These are phyloP conservation scores for Chrysopilus asiliformis DNA, from an alignment of 2,888 invertebrate genomes.

Conservation along the genomic window DNA sequence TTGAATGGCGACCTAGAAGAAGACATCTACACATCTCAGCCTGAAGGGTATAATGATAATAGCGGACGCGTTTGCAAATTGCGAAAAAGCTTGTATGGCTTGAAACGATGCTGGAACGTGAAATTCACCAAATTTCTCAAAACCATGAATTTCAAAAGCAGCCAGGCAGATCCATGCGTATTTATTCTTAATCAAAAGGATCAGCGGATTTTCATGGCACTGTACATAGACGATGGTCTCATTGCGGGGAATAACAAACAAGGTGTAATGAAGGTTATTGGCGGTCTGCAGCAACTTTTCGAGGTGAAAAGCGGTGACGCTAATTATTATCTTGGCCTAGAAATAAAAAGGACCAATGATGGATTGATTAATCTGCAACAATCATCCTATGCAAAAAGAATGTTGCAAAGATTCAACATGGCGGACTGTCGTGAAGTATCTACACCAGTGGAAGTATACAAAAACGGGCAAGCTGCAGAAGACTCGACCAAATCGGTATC, in stretches of 20 bases:
- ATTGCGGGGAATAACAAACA: conserved; percentile 1
- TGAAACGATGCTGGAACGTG: conserved; percentile 18
- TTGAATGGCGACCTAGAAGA: too few relatives aligned
- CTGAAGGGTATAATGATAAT: too few relatives aligned
- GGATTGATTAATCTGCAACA: conserved; percentile 1
- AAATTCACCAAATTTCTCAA: conserved; percentile 16
- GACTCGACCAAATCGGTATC: neutral
- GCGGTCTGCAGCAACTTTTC: conserved; percentile 1
- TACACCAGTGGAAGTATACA: conserved; percentile 2
- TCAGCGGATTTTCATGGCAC: conserved; percentile 6
- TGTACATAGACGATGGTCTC: conserved; percentile 6
- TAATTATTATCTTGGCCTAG: too few relatives aligned
- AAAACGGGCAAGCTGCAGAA: neutral
- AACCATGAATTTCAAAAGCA: conserved; percentile 16
- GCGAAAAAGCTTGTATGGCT: conserved; percentile 17
- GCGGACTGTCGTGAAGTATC: conserved; percentile 1
- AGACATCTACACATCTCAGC: too few relatives aligned
- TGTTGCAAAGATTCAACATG: conserved; percentile 5
- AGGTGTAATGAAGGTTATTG: neutral
- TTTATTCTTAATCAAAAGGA: conserved; percentile 15
- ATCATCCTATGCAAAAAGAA: conserved; percentile 1
- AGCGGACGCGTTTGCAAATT: conserved; percentile 14
- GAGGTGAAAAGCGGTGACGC: conserved; percentile 10
- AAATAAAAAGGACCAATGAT: too few relatives aligned
- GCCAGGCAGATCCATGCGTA: conserved; percentile 20